Base-by-base conservation (phyloP, 2,113 vertebrate genomes). In the Macaca mulatta region DNA sequence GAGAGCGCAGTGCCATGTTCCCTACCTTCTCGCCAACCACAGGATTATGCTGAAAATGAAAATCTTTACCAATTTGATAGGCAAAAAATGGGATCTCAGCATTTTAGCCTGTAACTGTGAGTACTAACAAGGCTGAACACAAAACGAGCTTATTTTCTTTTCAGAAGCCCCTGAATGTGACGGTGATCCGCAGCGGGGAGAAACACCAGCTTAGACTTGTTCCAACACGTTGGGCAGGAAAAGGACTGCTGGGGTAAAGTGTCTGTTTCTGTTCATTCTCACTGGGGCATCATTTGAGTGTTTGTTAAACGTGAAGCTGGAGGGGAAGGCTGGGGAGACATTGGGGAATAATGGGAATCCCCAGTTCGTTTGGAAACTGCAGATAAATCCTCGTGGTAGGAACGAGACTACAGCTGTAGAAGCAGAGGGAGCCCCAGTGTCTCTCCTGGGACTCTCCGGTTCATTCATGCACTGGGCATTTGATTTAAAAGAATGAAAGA, bases 221-320 rank as follows among this genome's bases (percentile, higher is more conserved):
- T 23, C 99, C 99, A 0, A 99, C 99, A 96, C 98, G 99, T 86
- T 99, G 99, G 99, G 98, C 99, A 0, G 99, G 99, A 92, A 99
- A 99, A 98, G 99, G 99, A 52, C 98, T 99, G 80, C 98, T 99
- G 90, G 99, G 99, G 99, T 99, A 98, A 97, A 96, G 87, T n/a
- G 1, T 50, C 72, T 0, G 4, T 69, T 52, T 67, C 32, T 5
- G 1, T 70, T n/a, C 16, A 0, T 18, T 75, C 32, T 35, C 25
- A 6, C 1, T 12, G 38, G 14, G 8, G 59, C 4, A 1, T 35
- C 6, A 0, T 0, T 0, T 45, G 50, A 10, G 12, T 57, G 55
- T 23, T 23, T 30, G 40, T 77, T 40, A 40, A 35, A 69, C 12
- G 0, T 14, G 43, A 61, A 38, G 67, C 72, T 38, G 14, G 25